A percentile compares a stretch with the other conserved stretches of the same genome.
Conservation (phyloP, 1,140 invertebrate genomes). For the Aleiodes sp. region DNA sequence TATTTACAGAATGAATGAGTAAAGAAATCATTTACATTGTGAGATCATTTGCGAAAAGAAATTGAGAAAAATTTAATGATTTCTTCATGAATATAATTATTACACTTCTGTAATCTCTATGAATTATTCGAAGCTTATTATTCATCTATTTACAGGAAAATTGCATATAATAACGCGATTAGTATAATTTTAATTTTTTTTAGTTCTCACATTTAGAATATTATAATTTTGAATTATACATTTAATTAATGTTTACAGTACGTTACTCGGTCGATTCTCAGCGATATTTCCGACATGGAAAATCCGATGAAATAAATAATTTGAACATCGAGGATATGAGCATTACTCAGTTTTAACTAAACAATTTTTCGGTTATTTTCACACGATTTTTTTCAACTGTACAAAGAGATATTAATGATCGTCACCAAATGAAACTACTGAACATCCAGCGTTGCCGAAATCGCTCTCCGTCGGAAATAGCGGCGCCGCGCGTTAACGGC, state of each 20-base stretch:
- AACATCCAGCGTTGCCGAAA: no score
- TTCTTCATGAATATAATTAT: no score
- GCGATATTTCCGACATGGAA: constrained; percentile 17
- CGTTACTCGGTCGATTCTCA: constrained; percentile 18
- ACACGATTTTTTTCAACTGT: neutral
- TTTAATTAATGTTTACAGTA: constrained; percentile 14
- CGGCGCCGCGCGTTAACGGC: no score
- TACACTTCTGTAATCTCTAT: no score
- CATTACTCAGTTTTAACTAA: neutral
- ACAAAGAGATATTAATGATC: neutral
- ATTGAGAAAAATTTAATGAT: no score
- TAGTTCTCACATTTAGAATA: neutral
- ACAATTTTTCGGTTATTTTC: neutral
- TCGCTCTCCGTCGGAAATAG: no score
- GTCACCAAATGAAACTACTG: neutral
- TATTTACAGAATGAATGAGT: no score
- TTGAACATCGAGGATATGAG: neutral
- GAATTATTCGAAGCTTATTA: no score
- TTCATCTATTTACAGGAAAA: neutral
- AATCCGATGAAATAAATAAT: constrained; percentile 20
- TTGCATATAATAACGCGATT: constrained; percentile 13
- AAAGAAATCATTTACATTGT: no score
- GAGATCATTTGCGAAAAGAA: no score
- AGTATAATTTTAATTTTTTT: neutral
- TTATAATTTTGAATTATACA: neutral